Evolutionary conservation across 2,797 vertebrate species (phyloP), one percentile per base, ranked within the genome.

Genomic region (Uromys caudimaculatus): DNA sequence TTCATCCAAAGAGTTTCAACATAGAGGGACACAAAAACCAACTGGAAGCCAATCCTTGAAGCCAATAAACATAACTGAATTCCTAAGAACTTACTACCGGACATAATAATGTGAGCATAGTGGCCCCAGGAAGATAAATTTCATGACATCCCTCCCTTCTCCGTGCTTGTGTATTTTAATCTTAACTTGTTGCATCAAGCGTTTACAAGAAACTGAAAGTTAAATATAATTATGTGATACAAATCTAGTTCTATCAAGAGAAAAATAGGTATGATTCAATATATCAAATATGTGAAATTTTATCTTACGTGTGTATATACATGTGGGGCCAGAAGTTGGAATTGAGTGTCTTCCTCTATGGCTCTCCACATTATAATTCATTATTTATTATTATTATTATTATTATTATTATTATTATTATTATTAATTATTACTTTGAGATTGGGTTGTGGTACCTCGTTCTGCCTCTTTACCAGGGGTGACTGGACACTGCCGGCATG

Each of bases 1-100:
- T 93, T 87, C n/a, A 81, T 60, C 86, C 24, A 86, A 71, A 82
- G 12, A 79, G n/a, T 84, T 96, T 96, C 44, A 92, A 76, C 47
- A 90, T 58, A 52, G 14, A 82, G 12, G 3, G 14, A n/a, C 12
- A 93, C 16, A 11, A 90, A 81, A 64, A 16, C 2, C 58, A 79
- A 44, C 3, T 73, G 62, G 62, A 52, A 95, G 78, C 19, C 21
- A 76, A 24, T 8, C n/a, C 44, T 23, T 0, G 8, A 76, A 89
- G 23, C 41, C 32, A 89, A 67, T 64, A 13, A 83, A 81, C 10
- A 64, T 10, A n/a, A 23, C 0, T 54, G 35, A 89, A 47, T 76
- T 10, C 7, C 54, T 24, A 41, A 60, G 69, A 50, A 79, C 54
- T 77, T 73, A 38, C 62, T 60, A 54, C 21, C 90, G 77, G 12